These are phyloP conservation scores for Adelphocoris suturalis DNA, from an alignment of 2,888 invertebrate genomes.

Conservation along the genomic window DNA sequence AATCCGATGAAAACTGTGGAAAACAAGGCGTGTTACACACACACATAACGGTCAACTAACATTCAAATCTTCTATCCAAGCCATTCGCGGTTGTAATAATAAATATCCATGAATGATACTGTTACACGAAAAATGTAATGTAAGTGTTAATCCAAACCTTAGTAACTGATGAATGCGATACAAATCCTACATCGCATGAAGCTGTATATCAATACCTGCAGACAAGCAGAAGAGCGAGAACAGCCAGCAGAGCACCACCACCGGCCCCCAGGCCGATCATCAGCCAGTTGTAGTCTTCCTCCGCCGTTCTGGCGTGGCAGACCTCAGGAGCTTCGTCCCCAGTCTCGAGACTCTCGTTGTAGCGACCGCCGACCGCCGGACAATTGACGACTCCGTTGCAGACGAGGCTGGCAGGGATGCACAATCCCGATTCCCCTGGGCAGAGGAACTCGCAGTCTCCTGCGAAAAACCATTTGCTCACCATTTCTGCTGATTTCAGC, in stretches of 20 bases:
- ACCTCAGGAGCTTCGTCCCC: conserved; percentile 89
- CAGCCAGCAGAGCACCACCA: conserved; percentile 81
- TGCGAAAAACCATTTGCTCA: conserved; percentile 17
- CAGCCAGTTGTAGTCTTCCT: conserved; percentile 82
- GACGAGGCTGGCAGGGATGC: conserved; percentile 90
- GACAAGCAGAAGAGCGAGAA: conserved; percentile 82
- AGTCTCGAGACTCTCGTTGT: conserved; percentile 78
- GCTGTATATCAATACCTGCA: conserved; percentile 79
- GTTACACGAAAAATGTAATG: no score
- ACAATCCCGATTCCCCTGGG: conserved; percentile 89
- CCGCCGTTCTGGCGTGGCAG: conserved; percentile 82
- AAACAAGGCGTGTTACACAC: no score
- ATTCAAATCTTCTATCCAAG: no score
- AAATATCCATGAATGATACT: no score
- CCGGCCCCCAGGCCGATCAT: conserved; percentile 84
- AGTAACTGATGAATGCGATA: no score
- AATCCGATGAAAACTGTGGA: no score
- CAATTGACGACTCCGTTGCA: conserved; percentile 94
- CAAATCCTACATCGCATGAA: no score
- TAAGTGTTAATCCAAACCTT: no score
- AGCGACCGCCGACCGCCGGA: conserved; percentile 81
- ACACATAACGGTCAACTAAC: no score
- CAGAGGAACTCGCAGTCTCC: conserved; percentile 89
- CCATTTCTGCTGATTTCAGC: neutral
- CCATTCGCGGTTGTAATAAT: no score